Percentiles rank a stretch among this genome's conserved stretches.
Evolutionary conservation across 2,797 vertebrate species (phyloP).

Genomic region (Semotilus atromaculatus): DNA sequence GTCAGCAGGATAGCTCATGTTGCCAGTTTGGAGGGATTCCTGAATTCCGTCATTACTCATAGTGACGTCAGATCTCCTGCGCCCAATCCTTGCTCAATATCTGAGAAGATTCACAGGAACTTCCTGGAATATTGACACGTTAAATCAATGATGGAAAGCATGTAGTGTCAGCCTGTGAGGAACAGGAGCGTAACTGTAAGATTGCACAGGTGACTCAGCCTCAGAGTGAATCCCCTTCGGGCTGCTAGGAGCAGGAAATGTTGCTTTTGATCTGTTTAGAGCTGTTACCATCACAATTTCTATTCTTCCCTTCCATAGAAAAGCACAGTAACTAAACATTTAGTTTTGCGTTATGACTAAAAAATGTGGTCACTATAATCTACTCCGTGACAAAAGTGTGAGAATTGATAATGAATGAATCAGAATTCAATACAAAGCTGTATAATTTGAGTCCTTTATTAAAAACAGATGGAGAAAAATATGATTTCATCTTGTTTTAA

Average conservation of each 20-base stretch:
- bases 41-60: slow-evolving; percentile 2
- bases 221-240: slow-evolving; percentile 9
- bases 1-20: slow-evolving; percentile 11
- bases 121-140: background rate
- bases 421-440: background rate
- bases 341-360: background rate
- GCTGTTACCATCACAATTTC: slow-evolving; percentile 24
- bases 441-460: background rate
- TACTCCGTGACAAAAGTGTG: background rate
- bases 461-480: background rate
- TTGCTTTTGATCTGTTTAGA: slow-evolving; percentile 22
- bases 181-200: background rate
- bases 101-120: background rate
- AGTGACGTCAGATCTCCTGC: background rate
- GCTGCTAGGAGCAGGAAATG: slow-evolving; percentile 9
- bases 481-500: background rate
- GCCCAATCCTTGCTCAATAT: background rate
- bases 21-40: slow-evolving; percentile 9
- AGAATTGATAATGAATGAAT: background rate
- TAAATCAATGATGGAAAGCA: background rate
- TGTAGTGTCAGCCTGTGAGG: background rate
- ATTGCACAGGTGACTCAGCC: slow-evolving; percentile 6
- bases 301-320: background rate
- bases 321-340: background rate
- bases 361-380: background rate